Evolutionary conservation across 2,888 invertebrate genomes (phyloP).

Genomic region (Nemotelus nigrinus): DNA sequence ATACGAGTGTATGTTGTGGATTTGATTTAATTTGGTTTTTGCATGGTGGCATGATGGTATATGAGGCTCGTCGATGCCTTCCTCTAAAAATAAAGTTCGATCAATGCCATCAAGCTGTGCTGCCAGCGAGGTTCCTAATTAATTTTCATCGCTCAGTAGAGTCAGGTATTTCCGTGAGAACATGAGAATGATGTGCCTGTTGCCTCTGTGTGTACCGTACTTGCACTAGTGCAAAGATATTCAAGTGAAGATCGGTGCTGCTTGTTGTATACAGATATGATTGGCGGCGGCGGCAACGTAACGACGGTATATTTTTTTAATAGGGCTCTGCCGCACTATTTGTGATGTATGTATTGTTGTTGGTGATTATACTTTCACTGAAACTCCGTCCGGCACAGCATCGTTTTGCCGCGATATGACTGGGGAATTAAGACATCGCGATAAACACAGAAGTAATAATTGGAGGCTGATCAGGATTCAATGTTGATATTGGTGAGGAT

Average conservation of each 20-base stretch:
- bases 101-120: slow-evolving; percentile 44
- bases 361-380: slow-evolving; percentile 24
- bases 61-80: neutral
- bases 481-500: no score
- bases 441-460: no score
- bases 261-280: neutral
- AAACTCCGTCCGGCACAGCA: neutral
- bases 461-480: no score
- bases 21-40: slow-evolving; percentile 27
- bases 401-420: no score
- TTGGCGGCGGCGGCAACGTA: neutral
- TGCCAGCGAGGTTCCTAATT: slow-evolving; percentile 42
- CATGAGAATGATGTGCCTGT: slow-evolving; percentile 1
- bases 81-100: slow-evolving; percentile 34
- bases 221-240: slow-evolving; percentile 8
- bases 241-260: neutral
- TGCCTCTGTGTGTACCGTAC: neutral
- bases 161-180: slow-evolving; percentile 44
- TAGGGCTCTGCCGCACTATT: neutral
- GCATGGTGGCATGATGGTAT: slow-evolving; percentile 6
- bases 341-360: neutral
- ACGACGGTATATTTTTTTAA: neutral
- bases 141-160: slow-evolving; percentile 42
- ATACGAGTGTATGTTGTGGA: slow-evolving; percentile 23
- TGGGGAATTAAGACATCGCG: no score